Evolutionary conservation across 2,113 vertebrate species (phyloP).

Genomic region (Numenius arquata): DNA sequence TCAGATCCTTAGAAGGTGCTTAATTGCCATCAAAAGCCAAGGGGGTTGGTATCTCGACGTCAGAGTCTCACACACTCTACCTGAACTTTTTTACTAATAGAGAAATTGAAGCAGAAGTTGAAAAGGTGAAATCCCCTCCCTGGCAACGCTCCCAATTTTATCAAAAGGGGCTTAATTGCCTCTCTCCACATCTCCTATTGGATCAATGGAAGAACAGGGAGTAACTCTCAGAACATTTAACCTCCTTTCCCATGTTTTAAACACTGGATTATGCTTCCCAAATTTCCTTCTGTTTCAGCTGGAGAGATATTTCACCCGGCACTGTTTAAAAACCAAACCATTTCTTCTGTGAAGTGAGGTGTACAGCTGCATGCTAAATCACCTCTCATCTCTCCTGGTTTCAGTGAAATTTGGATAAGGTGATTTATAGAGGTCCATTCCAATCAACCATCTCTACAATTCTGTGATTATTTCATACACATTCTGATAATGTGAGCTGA

Average conservation of each 20-base stretch:
- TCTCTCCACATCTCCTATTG: not conserved
- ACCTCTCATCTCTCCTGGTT: not conserved
- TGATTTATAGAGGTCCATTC: not conserved
- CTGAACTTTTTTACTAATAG: not conserved
- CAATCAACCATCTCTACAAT: constrained; percentile 6
- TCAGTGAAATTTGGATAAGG: not conserved
- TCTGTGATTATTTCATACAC: not conserved
- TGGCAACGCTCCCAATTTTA: not conserved
- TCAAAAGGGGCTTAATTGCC: not conserved
- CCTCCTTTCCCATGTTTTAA: not conserved
- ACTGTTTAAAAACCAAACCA: not conserved
- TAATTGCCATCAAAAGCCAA: not conserved
- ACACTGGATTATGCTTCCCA: not conserved
- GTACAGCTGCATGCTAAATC: not conserved
- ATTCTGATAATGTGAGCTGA: not conserved
- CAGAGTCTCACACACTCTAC: not conserved
- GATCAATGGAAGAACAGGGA: not conserved
- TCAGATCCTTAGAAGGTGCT: not conserved
- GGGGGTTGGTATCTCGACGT: not conserved
- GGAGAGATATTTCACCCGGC: not conserved
- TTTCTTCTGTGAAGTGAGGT: not conserved
- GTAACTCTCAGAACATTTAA: not conserved
- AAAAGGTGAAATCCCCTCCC: not conserved
- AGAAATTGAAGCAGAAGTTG: not conserved
- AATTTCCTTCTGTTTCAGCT: not conserved